Base-by-base conservation (phyloP, 2,888 invertebrate genomes). In the Melanchra persicariae region DNA sequence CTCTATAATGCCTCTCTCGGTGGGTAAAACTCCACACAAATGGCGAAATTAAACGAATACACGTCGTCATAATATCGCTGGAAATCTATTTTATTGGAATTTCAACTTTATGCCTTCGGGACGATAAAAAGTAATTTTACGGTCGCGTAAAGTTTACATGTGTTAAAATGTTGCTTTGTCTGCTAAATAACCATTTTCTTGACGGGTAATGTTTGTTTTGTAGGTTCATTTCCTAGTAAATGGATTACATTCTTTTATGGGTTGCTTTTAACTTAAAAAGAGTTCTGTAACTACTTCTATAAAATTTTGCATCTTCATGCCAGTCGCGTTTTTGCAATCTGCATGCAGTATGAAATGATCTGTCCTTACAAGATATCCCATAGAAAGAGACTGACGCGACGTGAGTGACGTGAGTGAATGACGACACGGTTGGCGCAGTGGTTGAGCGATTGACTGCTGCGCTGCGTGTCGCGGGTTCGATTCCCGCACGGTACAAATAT, bases 31-130 rank as follows among this genome's bases (percentile, higher is more conserved):
- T 86, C 82, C 85, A 84, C 85, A 85, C 83, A 88, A 88, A 90
- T 88, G 88, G 86, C 81, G 80, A 87, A 90, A 90, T 91, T 91
- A 89, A 90, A 88, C 86, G 86, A 84, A 87, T 79, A 86, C 83
- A 81, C 82, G 75, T 82, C 66, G 71, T 68, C 75, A 74, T 87
- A 82, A 82, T 87, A 83, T 64, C 68, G 76, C 62, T 74, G 68
- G 78, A 73, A 83, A 84, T 86, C 75, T 79, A 82, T 82, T 84
- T 82, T 84, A 84, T 82, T 87, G 84, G 76, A 85, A 82, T 88
- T 85, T 87, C 74, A 87, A 86, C 82, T 86, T 86, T 84, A 87
- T 82, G 80, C 76, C 75, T 60, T 74, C 26, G 70, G 49, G 52
- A 71, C 79, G 71, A 80, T 85, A 85, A 85, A 85, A 85, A 81